phyloP scores from a whole-genome alignment of 2,888 invertebrate genomes.

The Ormyrus pomaceus region DNA sequence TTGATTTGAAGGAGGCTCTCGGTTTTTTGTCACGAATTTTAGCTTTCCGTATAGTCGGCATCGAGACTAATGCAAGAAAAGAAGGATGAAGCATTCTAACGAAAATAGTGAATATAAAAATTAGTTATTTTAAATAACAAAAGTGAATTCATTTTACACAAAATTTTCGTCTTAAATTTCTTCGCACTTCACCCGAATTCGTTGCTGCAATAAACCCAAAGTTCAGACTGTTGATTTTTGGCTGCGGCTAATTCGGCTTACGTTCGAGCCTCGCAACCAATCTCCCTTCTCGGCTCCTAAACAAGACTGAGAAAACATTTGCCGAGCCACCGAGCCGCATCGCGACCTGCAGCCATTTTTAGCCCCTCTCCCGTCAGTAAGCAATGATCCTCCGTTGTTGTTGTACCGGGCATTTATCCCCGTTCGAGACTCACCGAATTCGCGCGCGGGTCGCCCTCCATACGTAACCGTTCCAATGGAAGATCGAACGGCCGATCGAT shows the following conservation, averaged over 20 bases:
- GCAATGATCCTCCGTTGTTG: slow-evolving; percentile 48
- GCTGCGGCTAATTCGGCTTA: slow-evolving; percentile 62
- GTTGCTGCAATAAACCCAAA: background rate
- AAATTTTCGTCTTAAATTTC: too few species aligned
- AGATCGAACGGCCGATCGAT: slow-evolving; percentile 24
- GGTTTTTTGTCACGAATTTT: too few species aligned
- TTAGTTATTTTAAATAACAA: too few species aligned
- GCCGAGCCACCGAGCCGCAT: background rate
- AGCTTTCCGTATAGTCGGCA: too few species aligned
- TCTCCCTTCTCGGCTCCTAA: slow-evolving; percentile 45
- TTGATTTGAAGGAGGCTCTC: too few species aligned
- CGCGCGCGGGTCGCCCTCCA: background rate
- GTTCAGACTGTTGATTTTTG: slow-evolving; percentile 54
- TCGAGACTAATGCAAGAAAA: too few species aligned
- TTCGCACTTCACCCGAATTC: too few species aligned
- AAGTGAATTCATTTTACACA: too few species aligned
- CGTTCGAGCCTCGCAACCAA: slow-evolving; percentile 44
- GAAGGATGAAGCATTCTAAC: too few species aligned
- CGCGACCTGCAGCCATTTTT: background rate
- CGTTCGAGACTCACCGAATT: slow-evolving; percentile 39
- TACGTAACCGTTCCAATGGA: slow-evolving; percentile 10
- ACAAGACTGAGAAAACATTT: slow-evolving; percentile 46
- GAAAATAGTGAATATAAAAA: too few species aligned
- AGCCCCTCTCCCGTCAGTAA: slow-evolving; percentile 14
- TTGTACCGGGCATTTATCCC: slow-evolving; percentile 17